Base-by-base conservation (phyloP, 2,888 invertebrate species). In the Choreutis nemorana region DNA sequence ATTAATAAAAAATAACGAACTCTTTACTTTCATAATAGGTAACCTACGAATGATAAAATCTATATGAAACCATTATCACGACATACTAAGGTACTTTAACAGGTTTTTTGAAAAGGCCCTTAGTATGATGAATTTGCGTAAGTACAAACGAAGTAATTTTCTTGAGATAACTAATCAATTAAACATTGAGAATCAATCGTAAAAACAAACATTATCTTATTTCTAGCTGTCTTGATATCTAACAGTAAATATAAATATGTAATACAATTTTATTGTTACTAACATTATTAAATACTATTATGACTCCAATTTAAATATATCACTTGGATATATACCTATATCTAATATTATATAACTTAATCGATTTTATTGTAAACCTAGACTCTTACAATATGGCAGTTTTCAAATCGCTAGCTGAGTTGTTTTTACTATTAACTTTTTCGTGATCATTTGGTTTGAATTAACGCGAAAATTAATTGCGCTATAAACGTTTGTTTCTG, bases 351-450 rank as follows among this genome's bases (percentile, higher is more conserved):
- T 41, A 40, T 39, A 44, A 51, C 41, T 56, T 63, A 66, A 58
- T 57, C 60, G 56, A 55, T 52, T 52, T 60, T 61, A 64, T 56
- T 47, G n/a, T n/a, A n/a, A n/a, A n/a, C n/a, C 63, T 72, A 72
- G 50, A 57, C 68, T 49, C 72, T 77, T 75, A 78, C 64, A 66
- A 64, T 78, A 78, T 78, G 78, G 78, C 78, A 77, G 78, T 78
- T 71, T 66, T 73, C 68, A 65, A 66, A 65, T 70, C 59, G 73
- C 72, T 78, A 78, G 77, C 77, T 70, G 71, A 64, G 70, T 73
- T 73, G 71, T 59, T 54, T 24, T 9, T 7, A 16, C 20, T 10
- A 11, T 8, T 26, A 45, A 41, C 34, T 39, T 48, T 52, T 48
- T 40, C 50, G 49, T 57, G 54, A 59, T 55, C 45, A 52, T 61